Evolutionary conservation across 2,797 vertebrate species (phyloP).

Genomic region (Poecilia wingei): DNA sequence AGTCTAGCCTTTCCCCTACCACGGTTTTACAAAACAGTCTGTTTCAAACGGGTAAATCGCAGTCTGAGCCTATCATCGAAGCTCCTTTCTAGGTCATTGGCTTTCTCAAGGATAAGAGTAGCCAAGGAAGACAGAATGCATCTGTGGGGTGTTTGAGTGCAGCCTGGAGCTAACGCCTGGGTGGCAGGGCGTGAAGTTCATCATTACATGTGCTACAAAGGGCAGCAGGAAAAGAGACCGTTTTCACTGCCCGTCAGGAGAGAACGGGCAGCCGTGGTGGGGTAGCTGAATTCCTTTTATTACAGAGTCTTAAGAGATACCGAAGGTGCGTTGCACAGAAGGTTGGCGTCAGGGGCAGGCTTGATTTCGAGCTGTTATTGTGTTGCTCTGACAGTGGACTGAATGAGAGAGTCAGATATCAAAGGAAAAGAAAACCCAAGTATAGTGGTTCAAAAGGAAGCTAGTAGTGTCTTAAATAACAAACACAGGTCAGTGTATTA

Average conservation of each 20-base stretch:
- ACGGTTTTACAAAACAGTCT: constrained; percentile 10
- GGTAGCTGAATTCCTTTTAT: constrained; percentile 62
- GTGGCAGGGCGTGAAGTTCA: constrained; percentile 63
- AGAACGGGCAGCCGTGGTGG: constrained; percentile 37
- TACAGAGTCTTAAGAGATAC: constrained; percentile 38
- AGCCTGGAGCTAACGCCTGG: constrained; percentile 56
- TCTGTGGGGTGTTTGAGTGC: constrained; percentile 51
- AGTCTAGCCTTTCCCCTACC: not conserved
- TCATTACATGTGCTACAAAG: constrained; percentile 58
- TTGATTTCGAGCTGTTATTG: constrained; percentile 10
- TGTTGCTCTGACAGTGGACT: not conserved
- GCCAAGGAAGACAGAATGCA: constrained; percentile 44
- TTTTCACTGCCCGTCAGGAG: constrained; percentile 54
- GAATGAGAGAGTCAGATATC: not conserved
- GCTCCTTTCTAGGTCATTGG: constrained; percentile 43
- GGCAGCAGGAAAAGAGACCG: constrained; percentile 44
- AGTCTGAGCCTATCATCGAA: constrained; percentile 7
- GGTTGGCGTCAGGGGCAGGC: constrained; percentile 19
- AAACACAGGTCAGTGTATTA: not conserved
- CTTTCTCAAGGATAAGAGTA: constrained; percentile 45
- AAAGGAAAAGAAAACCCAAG: not conserved
- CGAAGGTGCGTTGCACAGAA: not conserved
- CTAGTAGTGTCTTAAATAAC: not conserved
- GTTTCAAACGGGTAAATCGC: constrained; percentile 21
- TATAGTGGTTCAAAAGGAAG: constrained; percentile 4